A percentile compares a stretch with the other conserved stretches of the same genome.
phyloP scores from a whole-genome alignment of 2,113 vertebrate genomes.

The Trogon melanurus region DNA sequence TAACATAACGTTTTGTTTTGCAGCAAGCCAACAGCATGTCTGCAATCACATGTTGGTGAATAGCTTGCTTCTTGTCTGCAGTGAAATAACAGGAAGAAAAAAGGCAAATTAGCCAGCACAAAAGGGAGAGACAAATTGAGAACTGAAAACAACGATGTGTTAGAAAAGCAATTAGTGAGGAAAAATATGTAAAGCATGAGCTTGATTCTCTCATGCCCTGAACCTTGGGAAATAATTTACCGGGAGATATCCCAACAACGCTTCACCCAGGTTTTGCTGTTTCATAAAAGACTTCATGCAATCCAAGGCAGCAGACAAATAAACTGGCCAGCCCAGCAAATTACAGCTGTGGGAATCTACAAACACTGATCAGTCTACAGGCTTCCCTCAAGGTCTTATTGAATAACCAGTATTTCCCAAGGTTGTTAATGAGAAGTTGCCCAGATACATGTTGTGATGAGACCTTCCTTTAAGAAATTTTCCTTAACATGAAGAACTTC shows the following conservation, averaged over 20 bases:
- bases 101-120: not conserved
- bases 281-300: not conserved
- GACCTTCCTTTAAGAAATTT: not conserved
- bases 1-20: not conserved
- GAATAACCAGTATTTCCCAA: not conserved
- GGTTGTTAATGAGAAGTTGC: not conserved
- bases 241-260: not conserved
- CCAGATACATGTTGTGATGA: not conserved
- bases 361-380: not conserved
- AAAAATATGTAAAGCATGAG: not conserved
- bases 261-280: not conserved
- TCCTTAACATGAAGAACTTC: not conserved
- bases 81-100: not conserved
- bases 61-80: not conserved
- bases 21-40: not conserved
- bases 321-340: not conserved
- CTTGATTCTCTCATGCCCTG: not conserved
- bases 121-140: not conserved
- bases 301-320: not conserved
- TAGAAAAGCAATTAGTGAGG: not conserved
- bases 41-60: not conserved
- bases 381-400: not conserved
- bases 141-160: not conserved
- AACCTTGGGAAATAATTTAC: not conserved
- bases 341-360: not conserved